A percentile compares a stretch with the other conserved stretches of the same genome.
Evolutionary conservation across 1,140 invertebrate species (phyloP).

Genomic region (Patella vulgata): DNA sequence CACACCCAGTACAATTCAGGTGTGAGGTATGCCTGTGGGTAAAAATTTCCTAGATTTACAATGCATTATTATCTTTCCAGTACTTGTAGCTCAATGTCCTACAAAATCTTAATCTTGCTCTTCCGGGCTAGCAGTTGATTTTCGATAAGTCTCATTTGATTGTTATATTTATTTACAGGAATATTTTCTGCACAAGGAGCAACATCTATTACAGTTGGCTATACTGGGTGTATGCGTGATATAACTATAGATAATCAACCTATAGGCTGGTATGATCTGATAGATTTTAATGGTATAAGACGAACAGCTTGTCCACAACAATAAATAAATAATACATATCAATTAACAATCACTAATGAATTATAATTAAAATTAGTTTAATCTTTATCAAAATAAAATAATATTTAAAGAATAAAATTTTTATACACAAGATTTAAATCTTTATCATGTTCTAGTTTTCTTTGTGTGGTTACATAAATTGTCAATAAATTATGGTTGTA

Average conservation of each 20-base stretch:
- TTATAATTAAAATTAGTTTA: too few relatives aligned
- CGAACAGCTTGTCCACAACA: constrained; percentile 45
- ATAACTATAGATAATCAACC: constrained; percentile 75
- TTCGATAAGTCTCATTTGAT: neutral
- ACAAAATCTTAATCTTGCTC: neutral
- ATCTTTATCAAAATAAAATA: too few relatives aligned
- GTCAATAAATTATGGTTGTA: too few relatives aligned
- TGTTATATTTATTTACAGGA: constrained; percentile 1
- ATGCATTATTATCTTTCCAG: neutral
- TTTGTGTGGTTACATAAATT: too few relatives aligned
- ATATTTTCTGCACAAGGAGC: constrained; percentile 73
- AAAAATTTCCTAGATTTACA: neutral
- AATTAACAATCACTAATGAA: too few relatives aligned
- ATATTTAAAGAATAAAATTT: too few relatives aligned
- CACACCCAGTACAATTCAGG: neutral
- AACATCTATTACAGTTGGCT: constrained; percentile 78
- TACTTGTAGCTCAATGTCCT: neutral
- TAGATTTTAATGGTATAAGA: constrained; percentile 25
- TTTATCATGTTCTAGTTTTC: too few relatives aligned
- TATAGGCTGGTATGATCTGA: constrained; percentile 75
- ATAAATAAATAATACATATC: too few relatives aligned
- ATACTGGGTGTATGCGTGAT: constrained; percentile 91
- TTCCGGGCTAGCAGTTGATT: too few relatives aligned
- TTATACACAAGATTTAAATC: too few relatives aligned
- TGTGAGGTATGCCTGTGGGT: constrained; percentile 2